Evolutionary conservation across 2,113 vertebrate genomes (phyloP).

Genomic region (Antechinus flavipes): DNA sequence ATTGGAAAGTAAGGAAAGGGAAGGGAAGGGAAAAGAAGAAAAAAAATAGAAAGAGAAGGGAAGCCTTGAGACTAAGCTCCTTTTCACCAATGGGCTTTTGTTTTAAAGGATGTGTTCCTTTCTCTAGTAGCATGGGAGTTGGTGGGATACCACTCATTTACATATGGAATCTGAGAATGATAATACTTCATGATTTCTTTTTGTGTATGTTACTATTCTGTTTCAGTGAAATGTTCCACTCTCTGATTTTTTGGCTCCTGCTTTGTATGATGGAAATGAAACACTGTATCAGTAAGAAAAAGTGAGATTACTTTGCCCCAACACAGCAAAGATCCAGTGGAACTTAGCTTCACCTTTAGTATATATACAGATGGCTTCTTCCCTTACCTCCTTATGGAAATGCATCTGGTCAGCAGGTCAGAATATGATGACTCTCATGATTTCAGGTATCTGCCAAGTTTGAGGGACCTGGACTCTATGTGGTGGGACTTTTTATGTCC

Average conservation of each 20-base stretch:
- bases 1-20: not conserved
- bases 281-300: not conserved
- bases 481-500: not conserved
- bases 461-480: not conserved
- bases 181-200: not conserved
- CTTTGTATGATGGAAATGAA: not conserved
- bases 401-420: not conserved
- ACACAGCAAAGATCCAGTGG: not conserved
- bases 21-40: too few species aligned
- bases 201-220: not conserved
- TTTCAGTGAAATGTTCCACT: not conserved
- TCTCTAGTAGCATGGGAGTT: not conserved
- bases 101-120: too few species aligned
- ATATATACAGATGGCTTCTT: not conserved
- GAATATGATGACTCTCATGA: not conserved
- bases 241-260: not conserved
- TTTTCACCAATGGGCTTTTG: not conserved
- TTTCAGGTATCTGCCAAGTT: not conserved
- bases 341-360: not conserved
- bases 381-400: not conserved
- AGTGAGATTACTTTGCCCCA: not conserved
- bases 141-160: not conserved
- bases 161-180: not conserved
- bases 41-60: not conserved
- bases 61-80: not conserved